Base-by-base conservation (phyloP, 2,888 invertebrate genomes). In the Empis livida region DNA sequence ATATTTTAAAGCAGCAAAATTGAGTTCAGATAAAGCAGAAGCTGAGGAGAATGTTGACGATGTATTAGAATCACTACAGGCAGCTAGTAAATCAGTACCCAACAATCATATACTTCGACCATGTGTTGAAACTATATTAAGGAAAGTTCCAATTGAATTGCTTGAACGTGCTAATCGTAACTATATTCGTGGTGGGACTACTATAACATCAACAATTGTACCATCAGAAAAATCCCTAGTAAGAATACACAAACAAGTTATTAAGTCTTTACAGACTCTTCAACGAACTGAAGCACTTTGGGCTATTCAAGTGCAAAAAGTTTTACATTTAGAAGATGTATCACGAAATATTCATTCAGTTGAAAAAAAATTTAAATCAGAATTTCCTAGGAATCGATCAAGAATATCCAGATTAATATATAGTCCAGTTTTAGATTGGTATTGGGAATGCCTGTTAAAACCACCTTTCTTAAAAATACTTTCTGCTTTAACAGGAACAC, bases 31-130 rank as follows among this genome's bases (percentile, higher is more conserved):
- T 61, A 93, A 92, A 65, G 89, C 90, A 59, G 97, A 99, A 70
- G 94, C 96, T 5, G 96, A 99, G 67, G 97, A 97, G 70, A 85
- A 84, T 52, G 82, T 99, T 1, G 94, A 96, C 67, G 95, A 96
- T 72, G 83, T 95, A 53, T 73, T 96, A 49, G 92, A 94, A 75
- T 92, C 92, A 49, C 71, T 95, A 40, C 87, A 89, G 68, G 82
- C 86, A 43, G 80, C 89, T 30, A 80, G 84, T 44, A 76, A 85
- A 44, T 80, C 84, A 1, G 81, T 95, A 39, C 78, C 79, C 15
- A 75, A 80, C 1, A 81, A 80, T 6, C 87, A 89, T 67, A 81
- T 84, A 0, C 71, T 90, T 38, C 78, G 88, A 50, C 73, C 77
- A 11, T 81, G 87, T 64, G 79, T 95, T 50, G 94, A 95, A 61